These are phyloP conservation scores for Grantiella picta DNA, from an alignment of 2,113 vertebrate species.

Conservation along the genomic window DNA sequence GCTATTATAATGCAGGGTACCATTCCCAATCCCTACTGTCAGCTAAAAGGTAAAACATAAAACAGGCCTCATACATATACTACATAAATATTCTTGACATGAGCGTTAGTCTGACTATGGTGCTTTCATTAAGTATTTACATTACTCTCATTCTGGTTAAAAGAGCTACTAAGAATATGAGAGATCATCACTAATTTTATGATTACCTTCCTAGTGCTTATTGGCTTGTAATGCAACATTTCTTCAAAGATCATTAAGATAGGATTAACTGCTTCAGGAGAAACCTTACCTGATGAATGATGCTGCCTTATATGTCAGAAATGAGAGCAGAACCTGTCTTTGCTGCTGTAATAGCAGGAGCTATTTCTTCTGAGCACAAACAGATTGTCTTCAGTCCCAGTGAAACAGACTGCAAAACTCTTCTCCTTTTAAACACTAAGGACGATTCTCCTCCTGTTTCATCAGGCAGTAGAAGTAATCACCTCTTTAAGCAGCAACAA, in stretches of 20 bases:
- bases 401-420: background rate
- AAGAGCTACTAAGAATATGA: background rate
- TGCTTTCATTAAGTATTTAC: background rate
- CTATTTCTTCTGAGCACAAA: background rate
- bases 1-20: background rate
- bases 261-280: background rate
- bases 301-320: background rate
- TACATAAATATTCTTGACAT: background rate
- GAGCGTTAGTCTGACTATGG: background rate
- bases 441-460: background rate
- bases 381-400: background rate
- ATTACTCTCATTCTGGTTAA: background rate
- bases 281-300: background rate
- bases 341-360: background rate
- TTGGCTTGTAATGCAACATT: background rate
- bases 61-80: background rate
- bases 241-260: background rate
- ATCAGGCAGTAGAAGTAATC: background rate
- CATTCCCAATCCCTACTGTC: background rate
- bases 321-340: background rate
- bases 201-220: background rate
- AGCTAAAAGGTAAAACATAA: background rate
- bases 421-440: background rate
- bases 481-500: constrained; percentile 1
- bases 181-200: background rate